Evolutionary conservation across 2,113 vertebrate genomes (phyloP).

Genomic region (Paracanthobrama guichenoti): DNA sequence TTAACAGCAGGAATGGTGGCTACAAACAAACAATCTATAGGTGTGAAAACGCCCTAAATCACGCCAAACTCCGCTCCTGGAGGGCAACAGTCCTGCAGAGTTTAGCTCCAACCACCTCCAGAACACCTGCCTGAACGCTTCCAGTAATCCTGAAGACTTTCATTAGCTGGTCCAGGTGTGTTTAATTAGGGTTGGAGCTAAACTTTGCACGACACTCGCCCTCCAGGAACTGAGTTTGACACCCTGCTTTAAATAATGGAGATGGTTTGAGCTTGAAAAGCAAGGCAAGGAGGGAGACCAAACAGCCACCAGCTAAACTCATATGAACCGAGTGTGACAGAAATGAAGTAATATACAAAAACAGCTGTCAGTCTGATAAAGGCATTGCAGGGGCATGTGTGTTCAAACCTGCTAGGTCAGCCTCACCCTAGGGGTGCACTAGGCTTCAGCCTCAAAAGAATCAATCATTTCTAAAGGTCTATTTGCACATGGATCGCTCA

Average conservation of each 20-base stretch:
- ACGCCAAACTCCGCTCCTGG: too few relatives aligned
- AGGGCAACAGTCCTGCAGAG: too few relatives aligned
- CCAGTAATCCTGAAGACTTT: too few relatives aligned
- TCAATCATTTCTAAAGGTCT: conserved; percentile 59
- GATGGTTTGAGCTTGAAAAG: not conserved
- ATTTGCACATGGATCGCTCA: conserved; percentile 51
- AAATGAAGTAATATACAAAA: not conserved
- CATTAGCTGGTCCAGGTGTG: too few relatives aligned
- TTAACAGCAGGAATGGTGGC: too few relatives aligned
- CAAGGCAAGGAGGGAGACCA: not conserved
- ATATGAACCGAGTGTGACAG: conserved; percentile 1
- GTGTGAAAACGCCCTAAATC: not conserved
- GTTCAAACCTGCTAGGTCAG: conserved; percentile 17
- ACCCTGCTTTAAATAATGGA: not conserved
- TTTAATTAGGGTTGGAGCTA: too few relatives aligned
- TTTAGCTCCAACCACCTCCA: too few relatives aligned
- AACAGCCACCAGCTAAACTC: conserved; percentile 28
- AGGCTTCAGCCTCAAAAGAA: conserved; percentile 35
- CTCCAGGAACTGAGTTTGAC: too few relatives aligned
- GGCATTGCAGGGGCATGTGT: not conserved
- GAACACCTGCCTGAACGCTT: too few relatives aligned
- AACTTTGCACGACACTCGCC: too few relatives aligned
- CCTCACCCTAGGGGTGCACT: conserved; percentile 15
- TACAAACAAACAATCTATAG: too few relatives aligned
- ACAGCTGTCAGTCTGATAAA: conserved; percentile 32